A percentile compares a stretch with the other conserved stretches of the same genome.
Evolutionary conservation across 2,888 invertebrate species (phyloP).

Genomic region (Carcina quercana): DNA sequence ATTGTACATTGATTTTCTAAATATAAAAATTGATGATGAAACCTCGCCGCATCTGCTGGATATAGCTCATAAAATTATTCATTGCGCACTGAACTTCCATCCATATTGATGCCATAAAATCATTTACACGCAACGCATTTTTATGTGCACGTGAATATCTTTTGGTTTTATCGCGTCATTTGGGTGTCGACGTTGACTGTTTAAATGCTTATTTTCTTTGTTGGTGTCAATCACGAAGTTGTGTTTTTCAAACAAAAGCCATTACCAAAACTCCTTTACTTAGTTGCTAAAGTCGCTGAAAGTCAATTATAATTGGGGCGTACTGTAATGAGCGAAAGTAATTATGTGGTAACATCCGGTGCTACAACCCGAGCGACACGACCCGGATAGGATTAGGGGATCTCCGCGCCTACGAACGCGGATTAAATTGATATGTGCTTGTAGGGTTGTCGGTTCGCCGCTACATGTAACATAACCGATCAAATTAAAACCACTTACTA

Average conservation of each 20-base stretch:
- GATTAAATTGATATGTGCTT: conserved; percentile 69
- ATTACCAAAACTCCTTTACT: conserved; percentile 15
- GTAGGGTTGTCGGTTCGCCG: conserved; percentile 24
- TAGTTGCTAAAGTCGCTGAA: conserved; percentile 20
- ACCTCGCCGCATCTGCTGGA: conserved; percentile 7
- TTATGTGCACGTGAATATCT: too few species aligned
- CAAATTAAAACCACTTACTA: too few species aligned
- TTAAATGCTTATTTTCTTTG: too few species aligned
- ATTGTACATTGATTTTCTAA: conserved; percentile 1
- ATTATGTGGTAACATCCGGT: conserved; percentile 63
- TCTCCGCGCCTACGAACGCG: conserved; percentile 49
- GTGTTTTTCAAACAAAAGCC: conserved; percentile 11
- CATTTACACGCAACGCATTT: neutral
- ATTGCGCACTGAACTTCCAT: conserved; percentile 7
- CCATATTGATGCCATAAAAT: conserved; percentile 5
- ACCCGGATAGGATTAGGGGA: conserved; percentile 56
- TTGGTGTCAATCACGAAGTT: too few species aligned
- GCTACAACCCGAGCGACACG: conserved; percentile 46
- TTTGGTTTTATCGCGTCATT: neutral
- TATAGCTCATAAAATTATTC: conserved; percentile 10
- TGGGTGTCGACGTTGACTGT: too few species aligned
- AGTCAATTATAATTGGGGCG: conserved; percentile 32
- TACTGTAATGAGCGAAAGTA: conserved; percentile 48
- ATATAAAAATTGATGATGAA: conserved; percentile 8
- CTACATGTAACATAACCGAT: too few species aligned